Conservation (phyloP, 2,113 vertebrate genomes). For the Brachypodius melanocephalos region DNA sequence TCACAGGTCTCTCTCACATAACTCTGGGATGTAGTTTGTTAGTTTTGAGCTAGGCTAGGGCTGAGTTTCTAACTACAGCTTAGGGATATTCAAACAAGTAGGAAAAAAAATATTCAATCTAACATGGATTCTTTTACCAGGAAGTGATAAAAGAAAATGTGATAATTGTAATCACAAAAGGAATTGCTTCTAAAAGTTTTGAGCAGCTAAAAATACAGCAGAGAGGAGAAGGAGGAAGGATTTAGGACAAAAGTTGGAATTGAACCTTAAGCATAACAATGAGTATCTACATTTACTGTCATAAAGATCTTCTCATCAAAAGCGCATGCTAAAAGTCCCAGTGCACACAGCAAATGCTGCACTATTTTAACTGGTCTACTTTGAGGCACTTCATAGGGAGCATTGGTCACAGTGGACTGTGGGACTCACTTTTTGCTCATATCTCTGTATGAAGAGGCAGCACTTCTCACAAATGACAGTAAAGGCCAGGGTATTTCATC, state of each 20-base stretch:
- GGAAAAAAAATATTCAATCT: neutral
- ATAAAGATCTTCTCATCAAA: neutral
- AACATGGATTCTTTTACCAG: neutral
- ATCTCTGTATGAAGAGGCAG: neutral
- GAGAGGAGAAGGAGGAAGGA: neutral
- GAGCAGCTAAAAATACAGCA: neutral
- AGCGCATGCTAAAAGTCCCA: neutral
- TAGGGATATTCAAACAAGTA: neutral
- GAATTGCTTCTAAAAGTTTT: neutral
- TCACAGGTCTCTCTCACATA: neutral
- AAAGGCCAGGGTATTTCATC: neutral
- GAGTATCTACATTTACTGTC: neutral
- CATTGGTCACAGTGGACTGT: neutral
- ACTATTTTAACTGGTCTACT: neutral
- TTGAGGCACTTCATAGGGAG: neutral
- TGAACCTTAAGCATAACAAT: neutral
- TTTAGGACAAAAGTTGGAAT: neutral
- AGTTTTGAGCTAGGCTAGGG: neutral
- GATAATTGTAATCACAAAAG: slow-evolving; percentile 5
- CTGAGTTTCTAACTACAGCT: neutral
- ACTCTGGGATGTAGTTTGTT: neutral
- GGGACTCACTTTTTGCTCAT: neutral
- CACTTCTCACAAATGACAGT: neutral
- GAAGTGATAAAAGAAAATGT: neutral
- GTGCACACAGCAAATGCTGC: neutral